phyloP scores from a whole-genome alignment of 1,140 invertebrate species.

The Caenorhabditis tropicalis region DNA sequence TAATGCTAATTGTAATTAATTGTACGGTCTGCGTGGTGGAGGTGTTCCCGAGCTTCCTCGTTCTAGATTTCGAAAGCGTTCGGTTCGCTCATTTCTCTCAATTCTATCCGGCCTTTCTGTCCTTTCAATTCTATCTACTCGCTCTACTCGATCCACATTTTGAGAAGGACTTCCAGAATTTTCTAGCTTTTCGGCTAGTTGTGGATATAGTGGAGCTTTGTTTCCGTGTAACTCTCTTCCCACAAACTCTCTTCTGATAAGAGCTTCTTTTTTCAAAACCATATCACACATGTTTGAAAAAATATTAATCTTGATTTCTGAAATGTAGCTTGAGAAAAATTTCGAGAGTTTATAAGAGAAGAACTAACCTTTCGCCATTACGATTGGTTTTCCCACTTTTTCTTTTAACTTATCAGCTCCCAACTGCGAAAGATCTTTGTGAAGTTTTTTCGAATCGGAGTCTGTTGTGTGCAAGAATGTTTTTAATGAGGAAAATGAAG shows the following conservation, averaged over 20 bases:
- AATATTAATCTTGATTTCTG: not conserved
- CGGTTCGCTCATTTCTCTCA: not conserved
- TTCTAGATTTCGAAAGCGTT: not conserved
- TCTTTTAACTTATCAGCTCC: not conserved
- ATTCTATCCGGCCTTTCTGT: not conserved
- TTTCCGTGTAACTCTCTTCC: conserved; percentile 15
- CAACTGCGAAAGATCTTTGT: not conserved
- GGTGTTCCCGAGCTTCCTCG: conserved; percentile 11
- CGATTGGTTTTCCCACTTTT: not conserved
- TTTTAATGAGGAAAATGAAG: no score
- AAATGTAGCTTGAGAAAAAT: not conserved
- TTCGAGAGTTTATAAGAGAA: not conserved
- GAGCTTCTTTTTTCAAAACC: not conserved
- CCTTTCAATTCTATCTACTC: not conserved
- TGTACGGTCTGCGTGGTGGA: not conserved
- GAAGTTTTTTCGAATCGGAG: no score
- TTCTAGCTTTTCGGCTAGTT: not conserved
- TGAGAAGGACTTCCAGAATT: not conserved
- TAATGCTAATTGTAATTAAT: not conserved
- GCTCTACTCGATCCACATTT: not conserved
- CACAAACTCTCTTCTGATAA: not conserved
- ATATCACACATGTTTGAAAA: not conserved
- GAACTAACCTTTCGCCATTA: not conserved
- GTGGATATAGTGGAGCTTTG: not conserved
- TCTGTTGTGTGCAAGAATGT: no score